phyloP scores from a whole-genome alignment of 2,888 invertebrate species.

The Synanthedon formicaeformis region DNA sequence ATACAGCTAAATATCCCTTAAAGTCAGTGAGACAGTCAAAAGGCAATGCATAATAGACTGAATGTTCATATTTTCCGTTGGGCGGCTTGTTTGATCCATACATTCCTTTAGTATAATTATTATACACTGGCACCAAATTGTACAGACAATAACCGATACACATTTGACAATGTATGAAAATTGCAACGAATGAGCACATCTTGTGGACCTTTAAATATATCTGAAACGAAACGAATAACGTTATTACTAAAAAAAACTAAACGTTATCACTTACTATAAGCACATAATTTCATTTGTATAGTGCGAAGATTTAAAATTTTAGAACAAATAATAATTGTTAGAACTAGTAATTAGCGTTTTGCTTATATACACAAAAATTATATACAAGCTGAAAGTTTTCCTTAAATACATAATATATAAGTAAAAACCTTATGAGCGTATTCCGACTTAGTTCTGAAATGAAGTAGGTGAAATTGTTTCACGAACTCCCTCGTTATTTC shows the following conservation, averaged over 20 bases:
- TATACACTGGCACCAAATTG: conserved; percentile 11
- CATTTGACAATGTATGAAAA: conserved; percentile 6
- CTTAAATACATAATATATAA: too few species aligned
- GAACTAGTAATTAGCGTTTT: too few species aligned
- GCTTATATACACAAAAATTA: too few species aligned
- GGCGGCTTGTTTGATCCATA: conserved; percentile 1
- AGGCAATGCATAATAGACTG: conserved; percentile 10
- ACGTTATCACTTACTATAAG: not conserved
- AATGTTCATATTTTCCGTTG: conserved; percentile 9
- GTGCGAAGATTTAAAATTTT: too few species aligned
- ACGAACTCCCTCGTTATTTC: too few species aligned
- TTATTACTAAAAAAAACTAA: not conserved
- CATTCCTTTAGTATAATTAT: conserved; percentile 10
- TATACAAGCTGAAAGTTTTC: too few species aligned
- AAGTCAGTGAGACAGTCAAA: conserved; percentile 8
- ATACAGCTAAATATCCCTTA: conserved; percentile 6
- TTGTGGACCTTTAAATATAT: conserved; percentile 11
- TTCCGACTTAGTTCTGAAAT: too few species aligned
- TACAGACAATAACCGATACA: conserved; percentile 8
- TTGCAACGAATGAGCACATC: conserved; percentile 11
- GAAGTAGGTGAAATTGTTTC: too few species aligned
- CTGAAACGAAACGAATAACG: conserved; percentile 4
- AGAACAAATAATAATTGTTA: too few species aligned
- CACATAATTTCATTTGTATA: not conserved
- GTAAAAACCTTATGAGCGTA: too few species aligned